These are phyloP conservation scores for Petromus typicus DNA, from an alignment of 2,113 vertebrate species.

Conservation along the genomic window DNA sequence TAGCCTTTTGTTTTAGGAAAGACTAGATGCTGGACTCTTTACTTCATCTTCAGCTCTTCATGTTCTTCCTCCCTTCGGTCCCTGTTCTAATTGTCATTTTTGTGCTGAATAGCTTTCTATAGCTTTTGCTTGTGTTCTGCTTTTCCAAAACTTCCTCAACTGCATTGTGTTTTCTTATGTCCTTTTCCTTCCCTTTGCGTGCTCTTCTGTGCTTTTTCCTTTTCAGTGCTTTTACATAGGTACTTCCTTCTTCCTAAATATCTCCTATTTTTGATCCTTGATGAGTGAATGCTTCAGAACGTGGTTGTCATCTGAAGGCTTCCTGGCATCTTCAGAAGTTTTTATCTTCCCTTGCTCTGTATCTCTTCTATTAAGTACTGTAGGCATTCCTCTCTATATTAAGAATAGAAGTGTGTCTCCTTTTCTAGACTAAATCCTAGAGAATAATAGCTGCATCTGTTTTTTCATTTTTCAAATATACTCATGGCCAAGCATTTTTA, in stretches of 20 bases:
- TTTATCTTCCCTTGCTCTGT: not conserved
- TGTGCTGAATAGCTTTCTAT: not conserved
- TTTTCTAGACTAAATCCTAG: conserved; percentile 10
- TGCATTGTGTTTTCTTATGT: conserved; percentile 14
- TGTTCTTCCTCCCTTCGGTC: not conserved
- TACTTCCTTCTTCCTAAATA: conserved; percentile 37
- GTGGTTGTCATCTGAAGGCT: not conserved
- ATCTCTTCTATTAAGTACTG: not conserved
- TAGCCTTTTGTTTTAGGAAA: not conserved
- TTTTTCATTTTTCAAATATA: conserved; percentile 28
- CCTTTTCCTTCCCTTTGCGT: not conserved
- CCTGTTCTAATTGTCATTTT: not conserved
- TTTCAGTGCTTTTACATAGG: conserved; percentile 11
- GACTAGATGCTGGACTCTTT: not conserved
- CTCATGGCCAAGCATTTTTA: not conserved
- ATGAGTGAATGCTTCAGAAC: conserved; percentile 13
- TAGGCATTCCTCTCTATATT: not conserved
- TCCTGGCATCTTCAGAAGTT: not conserved
- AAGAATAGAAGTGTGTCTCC: not conserved
- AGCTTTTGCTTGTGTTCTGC: conserved; percentile 10
- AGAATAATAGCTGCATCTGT: not conserved
- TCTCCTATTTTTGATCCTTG: conserved; percentile 6
- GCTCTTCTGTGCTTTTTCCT: conserved; percentile 4
- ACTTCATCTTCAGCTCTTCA: not conserved
- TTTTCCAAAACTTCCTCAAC: not conserved